Conservation (phyloP, 2,888 invertebrate species). For the Conops quadrifasciatus region DNA sequence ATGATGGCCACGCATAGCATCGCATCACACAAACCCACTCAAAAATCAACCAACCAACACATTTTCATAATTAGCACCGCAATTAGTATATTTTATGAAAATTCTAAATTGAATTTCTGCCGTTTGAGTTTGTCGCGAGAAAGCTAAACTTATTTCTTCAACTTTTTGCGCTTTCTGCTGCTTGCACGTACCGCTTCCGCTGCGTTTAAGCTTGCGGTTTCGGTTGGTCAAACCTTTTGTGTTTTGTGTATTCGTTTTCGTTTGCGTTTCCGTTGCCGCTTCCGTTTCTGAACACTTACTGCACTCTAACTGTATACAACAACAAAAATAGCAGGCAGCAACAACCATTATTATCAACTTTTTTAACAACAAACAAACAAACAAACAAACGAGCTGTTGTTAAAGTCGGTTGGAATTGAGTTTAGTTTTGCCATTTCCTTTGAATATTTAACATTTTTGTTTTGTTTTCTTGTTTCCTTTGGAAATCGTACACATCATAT, state of each 20-base stretch:
- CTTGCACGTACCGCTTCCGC: neutral
- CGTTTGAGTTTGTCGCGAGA: neutral
- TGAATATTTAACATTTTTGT: slow-evolving; percentile 23
- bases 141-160: neutral
- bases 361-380: neutral
- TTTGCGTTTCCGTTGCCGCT: slow-evolving; percentile 11
- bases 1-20: no score
- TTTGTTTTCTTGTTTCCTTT: slow-evolving; percentile 1
- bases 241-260: neutral
- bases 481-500: neutral
- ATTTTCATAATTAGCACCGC: neutral
- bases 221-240: slow-evolving; percentile 30
- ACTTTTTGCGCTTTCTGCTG: neutral
- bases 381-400: neutral
- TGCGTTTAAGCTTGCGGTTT: slow-evolving; percentile 28
- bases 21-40: no score
- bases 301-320: neutral
- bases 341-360: no score
- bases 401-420: no score
- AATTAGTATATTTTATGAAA: neutral
- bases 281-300: neutral
- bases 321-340: neutral
- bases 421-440: slow-evolving; percentile 7
- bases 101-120: neutral
- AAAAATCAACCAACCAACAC: neutral